Percentiles rank a stretch among this genome's conserved stretches.
Evolutionary conservation across 2,888 invertebrate species (phyloP).

Genomic region (Oscheius sp.): DNA sequence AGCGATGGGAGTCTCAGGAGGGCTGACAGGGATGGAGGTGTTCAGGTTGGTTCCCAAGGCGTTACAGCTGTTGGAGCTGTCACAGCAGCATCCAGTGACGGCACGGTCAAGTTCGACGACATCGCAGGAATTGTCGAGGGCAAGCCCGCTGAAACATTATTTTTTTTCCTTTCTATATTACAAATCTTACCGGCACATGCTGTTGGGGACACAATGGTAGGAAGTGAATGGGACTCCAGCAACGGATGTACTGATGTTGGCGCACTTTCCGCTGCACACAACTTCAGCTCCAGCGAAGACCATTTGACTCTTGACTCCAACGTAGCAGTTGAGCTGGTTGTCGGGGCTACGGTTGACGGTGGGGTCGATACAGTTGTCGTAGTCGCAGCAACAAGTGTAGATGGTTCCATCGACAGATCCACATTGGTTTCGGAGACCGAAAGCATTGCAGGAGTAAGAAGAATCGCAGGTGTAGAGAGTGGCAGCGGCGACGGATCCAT

Average conservation of each 20-base stretch:
- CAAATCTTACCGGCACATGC: slow-evolving; percentile 40
- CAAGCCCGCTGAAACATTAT: slow-evolving; percentile 34
- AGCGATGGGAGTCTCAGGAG: slow-evolving; percentile 48
- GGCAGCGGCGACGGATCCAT: slow-evolving; percentile 40
- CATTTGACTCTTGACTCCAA: slow-evolving; percentile 16
- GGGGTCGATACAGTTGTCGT: slow-evolving; percentile 57
- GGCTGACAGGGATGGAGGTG: slow-evolving; percentile 41
- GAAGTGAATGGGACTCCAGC: slow-evolving; percentile 39
- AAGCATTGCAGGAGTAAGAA: slow-evolving; percentile 43
- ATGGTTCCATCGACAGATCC: slow-evolving; percentile 46
- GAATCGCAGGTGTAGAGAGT: slow-evolving; percentile 58
- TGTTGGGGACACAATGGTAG: slow-evolving; percentile 53
- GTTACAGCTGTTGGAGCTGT: slow-evolving; percentile 48
- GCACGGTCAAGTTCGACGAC: slow-evolving; percentile 42
- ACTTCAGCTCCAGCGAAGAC: slow-evolving; percentile 44
- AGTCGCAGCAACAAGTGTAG: slow-evolving; percentile 55
- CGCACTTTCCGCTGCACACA: slow-evolving; percentile 52
- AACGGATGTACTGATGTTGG: slow-evolving; percentile 39
- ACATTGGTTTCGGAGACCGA: slow-evolving; percentile 54
- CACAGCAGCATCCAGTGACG: slow-evolving; percentile 48
- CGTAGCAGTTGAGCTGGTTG: slow-evolving; percentile 34
- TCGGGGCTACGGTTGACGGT: slow-evolving; percentile 45
- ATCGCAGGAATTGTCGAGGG: slow-evolving; percentile 48
- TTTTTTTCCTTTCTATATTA: background rate
- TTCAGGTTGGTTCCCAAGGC: slow-evolving; percentile 37